Percentiles rank a stretch among this genome's conserved stretches.
Evolutionary conservation across 2,888 invertebrate genomes (phyloP).

Genomic region (Matsumyia berberina): DNA sequence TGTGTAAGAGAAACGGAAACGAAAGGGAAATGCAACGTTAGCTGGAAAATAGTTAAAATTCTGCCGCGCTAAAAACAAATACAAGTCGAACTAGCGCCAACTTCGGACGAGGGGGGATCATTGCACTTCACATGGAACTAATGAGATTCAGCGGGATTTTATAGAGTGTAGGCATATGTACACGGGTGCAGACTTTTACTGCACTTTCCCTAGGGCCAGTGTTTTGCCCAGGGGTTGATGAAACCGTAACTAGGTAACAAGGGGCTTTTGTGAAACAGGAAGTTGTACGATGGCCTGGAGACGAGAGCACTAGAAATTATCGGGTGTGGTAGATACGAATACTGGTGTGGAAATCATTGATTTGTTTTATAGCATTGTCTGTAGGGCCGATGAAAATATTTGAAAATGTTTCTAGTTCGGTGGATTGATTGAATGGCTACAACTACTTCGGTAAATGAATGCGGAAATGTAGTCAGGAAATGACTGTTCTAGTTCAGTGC

Average conservation of each 20-base stretch:
- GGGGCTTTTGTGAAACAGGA: slow-evolving; percentile 54
- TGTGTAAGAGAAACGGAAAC: slow-evolving; percentile 60
- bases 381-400: slow-evolving; percentile 9
- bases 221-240: slow-evolving; percentile 49
- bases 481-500: neutral
- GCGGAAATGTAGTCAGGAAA: slow-evolving; percentile 32
- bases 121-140: slow-evolving; percentile 68
- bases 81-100: neutral
- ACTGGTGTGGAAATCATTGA: slow-evolving; percentile 29
- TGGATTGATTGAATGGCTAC: slow-evolving; percentile 17
- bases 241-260: slow-evolving; percentile 68
- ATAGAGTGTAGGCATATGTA: slow-evolving; percentile 1
- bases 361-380: slow-evolving; percentile 2
- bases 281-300: slow-evolving; percentile 23
- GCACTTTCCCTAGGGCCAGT: slow-evolving; percentile 35
- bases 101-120: slow-evolving; percentile 39
- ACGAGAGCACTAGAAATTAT: slow-evolving; percentile 20
- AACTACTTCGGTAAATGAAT: neutral
- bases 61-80: slow-evolving; percentile 20
- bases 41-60: slow-evolving; percentile 27
- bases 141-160: slow-evolving; percentile 69
- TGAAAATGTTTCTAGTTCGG: slow-evolving; percentile 59
- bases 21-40: slow-evolving; percentile 62
- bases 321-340: slow-evolving; percentile 61
- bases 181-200: slow-evolving; percentile 32